Percentiles rank a stretch among this genome's conserved stretches.
Conservation (phyloP, 2,888 invertebrate species). For the Xestia xanthographa region DNA sequence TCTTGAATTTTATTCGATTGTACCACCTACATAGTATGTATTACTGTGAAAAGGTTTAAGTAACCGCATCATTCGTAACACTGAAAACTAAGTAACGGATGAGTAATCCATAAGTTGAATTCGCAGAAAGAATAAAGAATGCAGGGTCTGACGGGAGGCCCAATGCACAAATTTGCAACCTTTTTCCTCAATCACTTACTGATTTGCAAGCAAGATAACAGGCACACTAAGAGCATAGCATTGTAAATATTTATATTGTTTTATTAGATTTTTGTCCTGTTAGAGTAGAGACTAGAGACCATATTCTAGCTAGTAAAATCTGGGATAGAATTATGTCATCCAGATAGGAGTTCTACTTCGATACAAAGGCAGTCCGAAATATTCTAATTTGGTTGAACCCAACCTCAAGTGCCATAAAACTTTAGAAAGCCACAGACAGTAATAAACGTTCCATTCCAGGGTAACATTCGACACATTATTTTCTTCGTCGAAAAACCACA, state of each 20-base stretch:
- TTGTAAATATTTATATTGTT: constrained; percentile 21
- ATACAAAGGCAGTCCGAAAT: constrained; percentile 1
- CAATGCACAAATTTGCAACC: constrained; percentile 25
- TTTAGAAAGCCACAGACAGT: not conserved
- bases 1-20: not conserved
- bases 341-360: not conserved
- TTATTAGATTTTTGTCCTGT: constrained; percentile 2
- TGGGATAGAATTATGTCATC: not conserved
- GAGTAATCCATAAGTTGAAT: constrained; percentile 3
- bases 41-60: not conserved
- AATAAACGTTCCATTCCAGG: constrained; percentile 11
- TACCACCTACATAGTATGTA: not conserved
- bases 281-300: not conserved
- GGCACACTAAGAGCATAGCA: not conserved
- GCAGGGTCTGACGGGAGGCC: not conserved
- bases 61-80: not conserved
- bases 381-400: constrained; percentile 6
- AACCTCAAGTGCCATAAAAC: not conserved
- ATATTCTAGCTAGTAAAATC: not conserved
- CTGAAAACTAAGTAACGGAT: constrained; percentile 27
- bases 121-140: constrained; percentile 17
- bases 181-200: constrained; percentile 54
- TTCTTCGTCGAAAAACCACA: constrained; percentile 24
- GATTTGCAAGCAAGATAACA: constrained; percentile 51
- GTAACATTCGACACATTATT: constrained; percentile 30